Conservation (phyloP, 2,888 invertebrate species). For the Coenonympha arcania region DNA sequence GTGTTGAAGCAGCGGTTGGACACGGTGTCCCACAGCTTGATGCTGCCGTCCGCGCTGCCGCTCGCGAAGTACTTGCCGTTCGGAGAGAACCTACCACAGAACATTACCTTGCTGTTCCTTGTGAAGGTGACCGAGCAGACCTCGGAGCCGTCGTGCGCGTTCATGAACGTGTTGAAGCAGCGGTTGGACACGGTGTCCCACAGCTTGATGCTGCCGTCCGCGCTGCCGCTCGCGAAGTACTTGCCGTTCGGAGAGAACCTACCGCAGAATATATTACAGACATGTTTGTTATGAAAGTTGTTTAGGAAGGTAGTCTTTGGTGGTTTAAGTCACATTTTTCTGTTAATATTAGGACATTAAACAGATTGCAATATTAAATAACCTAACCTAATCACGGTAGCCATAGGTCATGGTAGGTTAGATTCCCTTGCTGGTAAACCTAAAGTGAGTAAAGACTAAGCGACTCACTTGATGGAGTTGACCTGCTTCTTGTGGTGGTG, state of each 20-base stretch:
- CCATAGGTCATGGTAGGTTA: no score
- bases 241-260: constrained; percentile 71
- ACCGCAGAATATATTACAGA: no score
- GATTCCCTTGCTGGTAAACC: no score
- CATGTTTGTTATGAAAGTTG: no score
- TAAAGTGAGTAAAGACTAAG: neutral
- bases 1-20: constrained; percentile 94
- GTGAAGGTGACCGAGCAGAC: constrained; percentile 96
- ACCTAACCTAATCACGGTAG: no score
- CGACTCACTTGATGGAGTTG: constrained; percentile 80
- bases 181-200: constrained; percentile 97
- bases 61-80: constrained; percentile 81
- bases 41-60: constrained; percentile 92
- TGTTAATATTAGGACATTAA: no score
- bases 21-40: constrained; percentile 98
- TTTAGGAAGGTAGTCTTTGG: no score
- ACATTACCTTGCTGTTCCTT: constrained; percentile 94
- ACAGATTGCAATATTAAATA: no score
- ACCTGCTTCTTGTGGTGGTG: constrained; percentile 87
- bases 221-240: constrained; percentile 86
- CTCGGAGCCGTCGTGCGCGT: constrained; percentile 95
- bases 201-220: constrained; percentile 94
- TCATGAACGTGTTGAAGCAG: constrained; percentile 93
- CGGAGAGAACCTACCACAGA: constrained; percentile 63
- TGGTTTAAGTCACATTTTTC: no score